Evolutionary conservation across 2,888 invertebrate genomes (phyloP).

Genomic region (Acleris sparsana): DNA sequence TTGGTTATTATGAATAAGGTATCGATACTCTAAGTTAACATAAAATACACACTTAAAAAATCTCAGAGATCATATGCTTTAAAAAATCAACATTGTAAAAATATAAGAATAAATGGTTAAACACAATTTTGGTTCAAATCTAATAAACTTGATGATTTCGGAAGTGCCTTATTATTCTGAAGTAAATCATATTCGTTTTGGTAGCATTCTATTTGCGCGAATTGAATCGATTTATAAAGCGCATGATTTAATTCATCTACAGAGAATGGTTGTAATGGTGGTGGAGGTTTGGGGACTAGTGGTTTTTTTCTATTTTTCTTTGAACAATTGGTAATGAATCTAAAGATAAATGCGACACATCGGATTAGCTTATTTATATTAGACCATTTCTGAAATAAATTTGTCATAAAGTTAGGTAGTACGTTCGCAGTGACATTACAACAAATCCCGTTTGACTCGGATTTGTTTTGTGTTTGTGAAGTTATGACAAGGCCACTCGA

Average conservation of each 20-base stretch:
- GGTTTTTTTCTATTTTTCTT: too few species aligned
- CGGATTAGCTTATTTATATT: not conserved
- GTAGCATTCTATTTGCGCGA: not conserved
- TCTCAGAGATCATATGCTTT: too few species aligned
- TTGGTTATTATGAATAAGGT: too few species aligned
- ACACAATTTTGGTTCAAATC: not conserved
- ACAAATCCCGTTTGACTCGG: too few species aligned
- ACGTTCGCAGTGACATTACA: too few species aligned
- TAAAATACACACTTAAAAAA: too few species aligned
- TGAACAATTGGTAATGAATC: not conserved
- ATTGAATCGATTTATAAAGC: not conserved
- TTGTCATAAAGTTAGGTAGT: too few species aligned
- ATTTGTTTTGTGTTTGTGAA: not conserved
- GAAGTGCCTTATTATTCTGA: not conserved
- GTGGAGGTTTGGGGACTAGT: too few species aligned
- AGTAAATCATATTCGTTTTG: not conserved
- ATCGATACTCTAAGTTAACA: too few species aligned
- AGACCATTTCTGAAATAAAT: not conserved
- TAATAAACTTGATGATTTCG: not conserved
- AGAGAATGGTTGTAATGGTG: too few species aligned
- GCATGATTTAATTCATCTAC: not conserved
- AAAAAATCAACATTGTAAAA: too few species aligned
- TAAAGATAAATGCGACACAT: not conserved
- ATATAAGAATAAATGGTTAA: too few species aligned
- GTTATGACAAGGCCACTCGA: not conserved